A percentile compares a stretch with the other conserved stretches of the same genome.
phyloP scores from a whole-genome alignment of 2,797 vertebrate genomes.

The Tangara arthus region DNA sequence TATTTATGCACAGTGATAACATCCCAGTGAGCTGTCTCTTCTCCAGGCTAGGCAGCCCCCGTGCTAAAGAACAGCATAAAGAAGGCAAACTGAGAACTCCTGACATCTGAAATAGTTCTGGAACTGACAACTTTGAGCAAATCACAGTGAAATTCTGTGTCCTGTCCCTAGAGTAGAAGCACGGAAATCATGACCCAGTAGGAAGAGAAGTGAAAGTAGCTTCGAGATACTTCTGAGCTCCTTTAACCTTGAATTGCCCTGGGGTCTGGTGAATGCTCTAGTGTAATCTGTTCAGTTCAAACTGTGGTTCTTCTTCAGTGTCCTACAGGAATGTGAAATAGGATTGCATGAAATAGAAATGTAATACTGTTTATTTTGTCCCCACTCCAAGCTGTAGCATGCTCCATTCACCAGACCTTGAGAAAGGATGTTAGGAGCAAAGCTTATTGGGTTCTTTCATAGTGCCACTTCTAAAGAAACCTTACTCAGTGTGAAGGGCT shows the following conservation, averaged over 20 bases:
- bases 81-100: neutral
- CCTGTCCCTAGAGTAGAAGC: neutral
- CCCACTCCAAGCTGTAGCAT: neutral
- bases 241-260: constrained; percentile 23
- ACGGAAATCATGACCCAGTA: neutral
- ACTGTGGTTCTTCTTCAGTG: neutral
- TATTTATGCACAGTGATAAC: neutral
- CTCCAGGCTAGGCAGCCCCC: neutral
- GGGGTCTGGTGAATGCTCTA: neutral
- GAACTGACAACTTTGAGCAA: neutral
- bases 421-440: neutral
- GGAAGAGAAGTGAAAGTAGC: neutral
- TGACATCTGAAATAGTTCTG: neutral
- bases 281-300: neutral
- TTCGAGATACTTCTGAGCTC: neutral
- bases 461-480: neutral
- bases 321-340: constrained; percentile 32
- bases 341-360: constrained; percentile 48
- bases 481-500: accelerated
- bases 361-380: constrained; percentile 16
- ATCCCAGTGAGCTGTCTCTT: neutral
- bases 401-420: neutral
- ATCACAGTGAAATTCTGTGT: neutral
- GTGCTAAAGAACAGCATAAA: neutral
- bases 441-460: neutral